A percentile compares a stretch with the other conserved stretches of the same genome.
Conservation (phyloP, 2,113 vertebrate species). For the Nyctereutes procyonoides region DNA sequence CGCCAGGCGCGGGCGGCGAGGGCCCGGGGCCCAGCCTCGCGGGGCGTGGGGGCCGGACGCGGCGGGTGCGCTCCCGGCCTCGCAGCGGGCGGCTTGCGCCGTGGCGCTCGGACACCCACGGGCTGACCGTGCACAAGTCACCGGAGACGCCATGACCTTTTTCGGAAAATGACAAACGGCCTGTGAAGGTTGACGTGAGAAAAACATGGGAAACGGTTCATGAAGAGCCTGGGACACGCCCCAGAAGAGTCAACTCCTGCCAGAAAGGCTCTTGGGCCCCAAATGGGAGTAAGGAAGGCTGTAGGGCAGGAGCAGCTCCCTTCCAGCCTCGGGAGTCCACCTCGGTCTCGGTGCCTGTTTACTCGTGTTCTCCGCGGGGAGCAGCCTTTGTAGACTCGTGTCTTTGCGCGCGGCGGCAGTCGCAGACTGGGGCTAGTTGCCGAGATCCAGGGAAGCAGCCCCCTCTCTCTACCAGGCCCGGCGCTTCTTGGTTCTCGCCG, state of each 20-base stretch:
- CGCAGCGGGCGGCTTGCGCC: background rate
- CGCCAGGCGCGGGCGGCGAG: too few relatives aligned
- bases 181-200: background rate
- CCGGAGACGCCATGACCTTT: background rate
- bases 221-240: background rate
- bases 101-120: fast-evolving
- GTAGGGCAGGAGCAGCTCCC: too few relatives aligned
- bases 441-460: background rate
- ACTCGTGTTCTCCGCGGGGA: background rate
- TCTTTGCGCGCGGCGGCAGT: background rate
- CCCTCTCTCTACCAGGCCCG: background rate
- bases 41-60: background rate
- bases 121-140: background rate
- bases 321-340: background rate
- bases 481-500: background rate
- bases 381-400: background rate
- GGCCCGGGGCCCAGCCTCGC: background rate
- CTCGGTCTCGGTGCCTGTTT: background rate
- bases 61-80: fast-evolving
- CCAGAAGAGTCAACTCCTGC: background rate
- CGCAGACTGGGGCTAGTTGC: background rate
- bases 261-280: background rate
- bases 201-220: background rate
- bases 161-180: background rate
- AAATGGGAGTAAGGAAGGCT: background rate